These are phyloP conservation scores for Chaetophractus vellerosus DNA, from an alignment of 2,797 vertebrate genomes.

Conservation along the genomic window DNA sequence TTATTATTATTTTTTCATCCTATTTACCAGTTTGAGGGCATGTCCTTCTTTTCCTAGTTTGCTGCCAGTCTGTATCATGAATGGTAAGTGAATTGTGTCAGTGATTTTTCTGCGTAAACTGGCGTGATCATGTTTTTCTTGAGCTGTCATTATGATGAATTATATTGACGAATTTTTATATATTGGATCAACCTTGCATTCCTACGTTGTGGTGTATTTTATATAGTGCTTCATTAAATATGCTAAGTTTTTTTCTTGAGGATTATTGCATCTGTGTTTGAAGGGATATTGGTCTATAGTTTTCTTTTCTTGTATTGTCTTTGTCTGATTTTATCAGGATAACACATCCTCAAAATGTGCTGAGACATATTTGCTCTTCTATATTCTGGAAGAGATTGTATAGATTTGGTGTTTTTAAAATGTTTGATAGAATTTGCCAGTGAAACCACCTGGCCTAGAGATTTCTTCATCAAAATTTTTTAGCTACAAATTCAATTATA, in stretches of 20 bases:
- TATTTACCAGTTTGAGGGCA: background rate
- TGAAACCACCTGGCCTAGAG: background rate
- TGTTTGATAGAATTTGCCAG: background rate
- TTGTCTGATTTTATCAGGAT: background rate
- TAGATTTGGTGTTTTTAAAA: background rate
- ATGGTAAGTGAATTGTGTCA: background rate
- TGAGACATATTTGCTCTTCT: background rate
- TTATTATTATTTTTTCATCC: background rate
- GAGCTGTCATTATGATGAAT: background rate
- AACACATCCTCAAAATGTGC: background rate
- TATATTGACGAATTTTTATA: background rate
- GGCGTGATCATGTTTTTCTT: background rate
- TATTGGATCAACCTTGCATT: background rate
- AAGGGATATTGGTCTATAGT: background rate
- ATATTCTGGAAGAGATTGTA: background rate
- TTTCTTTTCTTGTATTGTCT: background rate
- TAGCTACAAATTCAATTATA: background rate
- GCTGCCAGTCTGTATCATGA: background rate
- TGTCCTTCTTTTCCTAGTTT: background rate
- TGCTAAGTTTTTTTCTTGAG: background rate
- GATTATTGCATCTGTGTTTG: background rate
- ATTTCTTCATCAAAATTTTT: background rate
- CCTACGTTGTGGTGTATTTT: background rate
- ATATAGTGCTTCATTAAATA: background rate
- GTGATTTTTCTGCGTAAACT: background rate